These are phyloP conservation scores for Romanogobio albipinnatus DNA, from an alignment of 2,113 vertebrate genomes.

Conservation along the genomic window DNA sequence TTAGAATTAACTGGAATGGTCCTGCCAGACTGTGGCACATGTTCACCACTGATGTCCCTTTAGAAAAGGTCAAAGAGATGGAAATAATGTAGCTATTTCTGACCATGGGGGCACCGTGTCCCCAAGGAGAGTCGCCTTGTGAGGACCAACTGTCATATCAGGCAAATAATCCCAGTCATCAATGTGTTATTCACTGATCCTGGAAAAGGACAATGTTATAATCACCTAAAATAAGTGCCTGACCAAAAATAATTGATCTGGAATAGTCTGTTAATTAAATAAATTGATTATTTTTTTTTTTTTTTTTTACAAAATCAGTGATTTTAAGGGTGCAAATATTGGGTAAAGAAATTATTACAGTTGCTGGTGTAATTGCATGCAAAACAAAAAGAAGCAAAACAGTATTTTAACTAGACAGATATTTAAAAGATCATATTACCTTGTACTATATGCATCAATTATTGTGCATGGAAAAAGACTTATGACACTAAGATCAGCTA, in stretches of 20 bases:
- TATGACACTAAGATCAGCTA: neutral
- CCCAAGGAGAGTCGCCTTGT: constrained; percentile 36
- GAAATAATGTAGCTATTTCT: constrained; percentile 59
- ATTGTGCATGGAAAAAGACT: neutral
- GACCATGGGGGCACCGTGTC: constrained; percentile 46
- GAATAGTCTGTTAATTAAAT: constrained; percentile 25
- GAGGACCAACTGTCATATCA: constrained; percentile 28
- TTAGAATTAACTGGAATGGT: constrained; percentile 12
- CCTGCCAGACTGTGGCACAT: constrained; percentile 34
- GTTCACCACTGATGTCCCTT: constrained; percentile 44
- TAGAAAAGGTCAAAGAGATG: constrained; percentile 60
- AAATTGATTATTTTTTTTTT: no score
- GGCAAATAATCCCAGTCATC: constrained; percentile 28
- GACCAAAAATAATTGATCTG: constrained; percentile 40
- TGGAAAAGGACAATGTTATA: constrained; percentile 29
- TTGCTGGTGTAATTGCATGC: neutral
- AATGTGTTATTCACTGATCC: neutral
- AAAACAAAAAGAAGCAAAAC: neutral
- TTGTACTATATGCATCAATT: no score
- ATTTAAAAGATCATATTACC: no score
- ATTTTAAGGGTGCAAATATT: neutral
- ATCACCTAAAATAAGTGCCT: constrained; percentile 30
- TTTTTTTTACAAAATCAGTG: no score
- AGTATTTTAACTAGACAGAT: no score
- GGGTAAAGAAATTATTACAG: neutral